Conservation (phyloP, 2,113 vertebrate genomes). For the Nansenia antarctica region DNA sequence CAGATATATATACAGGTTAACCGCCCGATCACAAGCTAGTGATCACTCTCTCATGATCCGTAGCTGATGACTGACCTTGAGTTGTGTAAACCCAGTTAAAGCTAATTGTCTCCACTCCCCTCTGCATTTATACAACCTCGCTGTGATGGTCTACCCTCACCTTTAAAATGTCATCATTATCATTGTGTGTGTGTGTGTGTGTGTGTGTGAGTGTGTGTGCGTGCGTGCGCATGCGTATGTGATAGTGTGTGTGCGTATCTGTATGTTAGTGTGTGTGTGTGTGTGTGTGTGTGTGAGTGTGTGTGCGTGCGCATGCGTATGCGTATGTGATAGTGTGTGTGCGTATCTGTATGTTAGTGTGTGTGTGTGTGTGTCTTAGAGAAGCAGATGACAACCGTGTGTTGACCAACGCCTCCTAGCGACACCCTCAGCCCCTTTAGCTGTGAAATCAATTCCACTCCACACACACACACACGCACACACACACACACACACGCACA, state of each 20-base stretch:
- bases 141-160: background rate
- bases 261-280: background rate
- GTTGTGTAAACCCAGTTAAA: slow-evolving; percentile 50
- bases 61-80: slow-evolving; percentile 34
- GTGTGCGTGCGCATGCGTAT: background rate
- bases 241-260: background rate
- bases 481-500: no score
- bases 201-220: background rate
- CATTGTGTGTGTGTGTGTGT: background rate
- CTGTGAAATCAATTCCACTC: slow-evolving; percentile 45
- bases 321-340: background rate
- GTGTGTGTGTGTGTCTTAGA: slow-evolving; percentile 13
- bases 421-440: slow-evolving; percentile 15
- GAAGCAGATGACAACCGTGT: no score
- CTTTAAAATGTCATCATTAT: slow-evolving; percentile 13
- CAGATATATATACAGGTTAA: slow-evolving; percentile 7
- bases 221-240: background rate
- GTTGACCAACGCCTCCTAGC: background rate
- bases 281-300: background rate
- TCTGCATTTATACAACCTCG: slow-evolving; percentile 5
- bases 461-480: no score
- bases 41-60: slow-evolving; percentile 46
- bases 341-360: slow-evolving; percentile 5
- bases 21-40: slow-evolving; percentile 25
- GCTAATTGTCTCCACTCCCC: slow-evolving; percentile 29